Evolutionary conservation across 2,797 vertebrate genomes (phyloP), one percentile per base, ranked within the genome.

Genomic region (Salmo trutta): DNA sequence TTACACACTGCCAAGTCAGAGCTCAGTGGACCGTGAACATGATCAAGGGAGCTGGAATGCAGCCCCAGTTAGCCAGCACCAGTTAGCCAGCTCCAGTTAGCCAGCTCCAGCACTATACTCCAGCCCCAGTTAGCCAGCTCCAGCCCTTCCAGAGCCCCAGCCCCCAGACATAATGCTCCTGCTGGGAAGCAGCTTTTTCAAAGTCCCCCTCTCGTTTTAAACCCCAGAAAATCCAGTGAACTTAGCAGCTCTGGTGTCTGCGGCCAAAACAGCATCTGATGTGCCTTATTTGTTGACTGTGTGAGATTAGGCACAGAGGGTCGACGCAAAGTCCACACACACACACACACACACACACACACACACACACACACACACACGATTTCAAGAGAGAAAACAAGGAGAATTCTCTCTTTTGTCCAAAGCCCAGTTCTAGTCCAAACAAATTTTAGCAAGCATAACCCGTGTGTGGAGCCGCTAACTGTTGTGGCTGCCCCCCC

Each of bases 251-350:
- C 82, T 83, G 88, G 85, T 79, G 88, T 87, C 87, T 77, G 74
- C 72, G 91, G 93, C 93, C 93, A 95, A 94, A 92, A 94, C 92
- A 93, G 93, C 94, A 94, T 95, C 93, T 95, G 93, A 94, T 91
- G 91, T 81, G 93, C 92, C 93, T 94, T 93, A 93, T 93, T 94
- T 94, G 93, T 95, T 95, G 92, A 93, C 93, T 89, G 90, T 91
- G 90, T 76, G 87, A 92, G 93, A 94, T 94, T 92, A 93, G 90
- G 79, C 88, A 88, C 91, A 90, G 92, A 93, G 92, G 93, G 92
- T 90, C 87, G 86, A 89, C 90, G 89, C 91, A 84, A 85, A 89
- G 75, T 83, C 81, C 77, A 88, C 86, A 16, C 3, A 56, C 53
- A 56, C 53, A 56, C 4, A 56, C 53, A 19, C 53, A 56, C 84